Evolutionary conservation across 2,797 vertebrate genomes (phyloP).

Genomic region (Lemur catta): DNA sequence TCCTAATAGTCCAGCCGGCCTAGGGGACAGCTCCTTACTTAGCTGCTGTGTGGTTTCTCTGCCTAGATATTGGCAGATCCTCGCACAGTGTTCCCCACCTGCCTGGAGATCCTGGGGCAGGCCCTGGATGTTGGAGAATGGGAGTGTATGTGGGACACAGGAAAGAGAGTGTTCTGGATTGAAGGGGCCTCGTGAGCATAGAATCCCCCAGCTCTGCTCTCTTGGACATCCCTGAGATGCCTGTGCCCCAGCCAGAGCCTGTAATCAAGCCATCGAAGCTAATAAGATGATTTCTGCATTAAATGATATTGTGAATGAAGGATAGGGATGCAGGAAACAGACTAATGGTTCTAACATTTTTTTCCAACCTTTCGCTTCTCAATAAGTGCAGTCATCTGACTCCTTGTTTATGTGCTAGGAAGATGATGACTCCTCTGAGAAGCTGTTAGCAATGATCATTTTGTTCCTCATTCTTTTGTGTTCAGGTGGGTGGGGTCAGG

Average conservation of each 20-base stretch:
- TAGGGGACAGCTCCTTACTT: neutral
- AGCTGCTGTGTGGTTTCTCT: neutral
- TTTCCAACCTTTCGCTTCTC: slow-evolving; percentile 12
- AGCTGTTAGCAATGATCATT: neutral
- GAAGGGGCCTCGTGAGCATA: neutral
- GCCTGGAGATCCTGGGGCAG: neutral
- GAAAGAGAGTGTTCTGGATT: neutral
- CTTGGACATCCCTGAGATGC: neutral
- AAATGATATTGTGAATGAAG: slow-evolving; percentile 55
- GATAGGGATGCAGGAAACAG: slow-evolving; percentile 47
- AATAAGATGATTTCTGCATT: slow-evolving; percentile 30
- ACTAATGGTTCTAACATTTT: slow-evolving; percentile 57
- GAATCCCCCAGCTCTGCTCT: neutral
- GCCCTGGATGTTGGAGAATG: neutral
- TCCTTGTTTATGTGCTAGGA: slow-evolving; percentile 45
- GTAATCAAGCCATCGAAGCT: slow-evolving; percentile 28
- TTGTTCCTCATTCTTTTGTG: neutral
- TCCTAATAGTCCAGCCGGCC: neutral
- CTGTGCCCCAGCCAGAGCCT: neutral
- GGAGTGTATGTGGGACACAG: neutral
- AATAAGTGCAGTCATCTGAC: slow-evolving; percentile 36
- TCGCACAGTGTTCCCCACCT: neutral
- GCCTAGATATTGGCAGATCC: neutral
- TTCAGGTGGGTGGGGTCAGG: neutral
- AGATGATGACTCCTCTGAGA: slow-evolving; percentile 40